phyloP scores from a whole-genome alignment of 2,797 vertebrate genomes.

The Enteromius trimaculatus region DNA sequence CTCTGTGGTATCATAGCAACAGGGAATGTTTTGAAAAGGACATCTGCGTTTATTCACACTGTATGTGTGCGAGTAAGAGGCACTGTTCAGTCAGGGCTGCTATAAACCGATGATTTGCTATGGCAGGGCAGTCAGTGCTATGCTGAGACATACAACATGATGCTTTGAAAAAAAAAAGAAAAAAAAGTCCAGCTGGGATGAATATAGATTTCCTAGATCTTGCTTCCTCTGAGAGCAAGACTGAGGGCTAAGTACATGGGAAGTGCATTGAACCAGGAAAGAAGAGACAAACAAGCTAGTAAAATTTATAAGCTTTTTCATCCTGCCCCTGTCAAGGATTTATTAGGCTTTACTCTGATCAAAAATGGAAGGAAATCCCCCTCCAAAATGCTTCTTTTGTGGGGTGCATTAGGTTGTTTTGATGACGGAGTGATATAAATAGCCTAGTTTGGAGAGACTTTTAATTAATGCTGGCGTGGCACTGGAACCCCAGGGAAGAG shows the following conservation, averaged over 20 bases:
- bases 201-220: slow-evolving; percentile 27
- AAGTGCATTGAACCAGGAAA: slow-evolving; percentile 16
- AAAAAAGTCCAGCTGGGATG: background rate
- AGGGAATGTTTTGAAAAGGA: slow-evolving; percentile 55
- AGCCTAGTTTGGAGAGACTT: slow-evolving; percentile 62
- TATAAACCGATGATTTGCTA: slow-evolving; percentile 37
- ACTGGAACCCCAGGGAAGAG: slow-evolving; percentile 42
- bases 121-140: slow-evolving; percentile 25
- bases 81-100: slow-evolving; percentile 18
- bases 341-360: background rate
- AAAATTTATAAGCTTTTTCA: slow-evolving; percentile 23
- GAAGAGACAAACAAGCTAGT: background rate
- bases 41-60: slow-evolving; percentile 50
- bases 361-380: slow-evolving; percentile 19
- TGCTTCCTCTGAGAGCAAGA: slow-evolving; percentile 12
- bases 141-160: slow-evolving; percentile 16
- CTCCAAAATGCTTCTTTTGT: slow-evolving; percentile 48
- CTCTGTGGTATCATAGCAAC: slow-evolving; percentile 79
- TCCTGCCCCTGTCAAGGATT: background rate
- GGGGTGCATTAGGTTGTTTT: slow-evolving; percentile 67
- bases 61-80: background rate
- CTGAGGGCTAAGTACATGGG: background rate
- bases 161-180: slow-evolving; percentile 16
- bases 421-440: slow-evolving; percentile 67
- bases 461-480: slow-evolving; percentile 62